These are phyloP conservation scores for Talpa occidentalis DNA, from an alignment of 2,113 vertebrate genomes.

Conservation along the genomic window DNA sequence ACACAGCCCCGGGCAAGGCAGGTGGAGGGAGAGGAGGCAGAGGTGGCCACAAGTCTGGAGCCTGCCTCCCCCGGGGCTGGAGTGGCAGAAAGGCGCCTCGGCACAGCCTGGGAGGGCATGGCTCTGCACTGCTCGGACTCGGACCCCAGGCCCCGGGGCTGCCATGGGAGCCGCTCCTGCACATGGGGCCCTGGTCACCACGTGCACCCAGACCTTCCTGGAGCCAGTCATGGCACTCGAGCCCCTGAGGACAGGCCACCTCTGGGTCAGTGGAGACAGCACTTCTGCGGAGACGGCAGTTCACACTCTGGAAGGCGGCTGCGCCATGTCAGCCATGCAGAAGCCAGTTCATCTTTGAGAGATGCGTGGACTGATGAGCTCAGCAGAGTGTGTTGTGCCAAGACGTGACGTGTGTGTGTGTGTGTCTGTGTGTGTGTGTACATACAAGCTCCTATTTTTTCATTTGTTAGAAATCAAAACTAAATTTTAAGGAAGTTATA, in stretches of 20 bases:
- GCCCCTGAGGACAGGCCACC: slow-evolving; percentile 31
- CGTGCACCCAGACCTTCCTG: too few species aligned
- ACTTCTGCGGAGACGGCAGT: not conserved
- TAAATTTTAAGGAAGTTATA: not conserved
- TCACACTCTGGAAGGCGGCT: not conserved
- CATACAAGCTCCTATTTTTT: accelerated
- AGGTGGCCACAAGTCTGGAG: not conserved
- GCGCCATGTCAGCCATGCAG: too few species aligned
- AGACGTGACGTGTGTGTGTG: not conserved
- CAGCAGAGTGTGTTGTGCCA: not conserved
- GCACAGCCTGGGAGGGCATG: accelerated
- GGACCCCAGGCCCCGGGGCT: not conserved
- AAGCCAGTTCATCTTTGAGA: not conserved
- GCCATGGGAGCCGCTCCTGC: too few species aligned
- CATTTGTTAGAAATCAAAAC: not conserved
- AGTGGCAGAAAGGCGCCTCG: not conserved
- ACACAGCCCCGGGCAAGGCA: not conserved
- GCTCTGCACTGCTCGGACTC: not conserved
- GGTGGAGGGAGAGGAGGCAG: not conserved
- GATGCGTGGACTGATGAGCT: not conserved
- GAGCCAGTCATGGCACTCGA: accelerated
- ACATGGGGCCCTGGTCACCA: too few species aligned
- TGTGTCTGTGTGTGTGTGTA: too few species aligned
- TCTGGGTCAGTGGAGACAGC: not conserved
- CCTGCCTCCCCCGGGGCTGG: not conserved